Evolutionary conservation across 2,113 vertebrate species (phyloP).

Genomic region (Loxodonta africana): DNA sequence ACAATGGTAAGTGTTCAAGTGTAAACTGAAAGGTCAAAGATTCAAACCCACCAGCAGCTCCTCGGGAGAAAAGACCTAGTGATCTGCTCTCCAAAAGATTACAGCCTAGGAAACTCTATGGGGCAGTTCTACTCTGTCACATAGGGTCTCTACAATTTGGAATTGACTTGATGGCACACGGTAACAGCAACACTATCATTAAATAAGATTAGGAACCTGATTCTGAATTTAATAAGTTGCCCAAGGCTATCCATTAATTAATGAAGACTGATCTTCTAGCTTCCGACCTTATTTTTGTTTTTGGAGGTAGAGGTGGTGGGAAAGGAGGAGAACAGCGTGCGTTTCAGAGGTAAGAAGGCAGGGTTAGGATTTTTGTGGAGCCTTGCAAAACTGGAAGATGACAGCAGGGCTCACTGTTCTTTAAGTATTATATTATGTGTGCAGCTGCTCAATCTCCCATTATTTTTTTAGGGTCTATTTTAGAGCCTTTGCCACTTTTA

Average conservation of each 20-base stretch:
- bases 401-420: not conserved
- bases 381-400: not conserved
- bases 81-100: too few relatives aligned
- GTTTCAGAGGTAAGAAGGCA: not conserved
- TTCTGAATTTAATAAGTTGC: not conserved
- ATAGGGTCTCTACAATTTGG: not conserved
- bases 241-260: not conserved
- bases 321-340: not conserved
- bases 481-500: conserved; percentile 53
- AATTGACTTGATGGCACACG: not conserved
- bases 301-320: not conserved
- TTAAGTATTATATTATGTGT: not conserved
- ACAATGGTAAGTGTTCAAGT: not conserved
- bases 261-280: not conserved
- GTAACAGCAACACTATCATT: not conserved
- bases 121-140: too few relatives aligned
- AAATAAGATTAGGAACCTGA: not conserved
- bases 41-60: too few relatives aligned
- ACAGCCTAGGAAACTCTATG: not conserved
- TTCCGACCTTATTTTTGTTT: not conserved
- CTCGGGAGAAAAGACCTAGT: not conserved
- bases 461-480: conserved; percentile 41
- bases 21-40: too few relatives aligned
- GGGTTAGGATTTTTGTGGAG: not conserved
- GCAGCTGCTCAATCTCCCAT: not conserved